These are phyloP conservation scores for Aurelia coerulea DNA, from an alignment of 30 jellyfish, hydroid and myxozoan genomes.

Conservation along the genomic window DNA sequence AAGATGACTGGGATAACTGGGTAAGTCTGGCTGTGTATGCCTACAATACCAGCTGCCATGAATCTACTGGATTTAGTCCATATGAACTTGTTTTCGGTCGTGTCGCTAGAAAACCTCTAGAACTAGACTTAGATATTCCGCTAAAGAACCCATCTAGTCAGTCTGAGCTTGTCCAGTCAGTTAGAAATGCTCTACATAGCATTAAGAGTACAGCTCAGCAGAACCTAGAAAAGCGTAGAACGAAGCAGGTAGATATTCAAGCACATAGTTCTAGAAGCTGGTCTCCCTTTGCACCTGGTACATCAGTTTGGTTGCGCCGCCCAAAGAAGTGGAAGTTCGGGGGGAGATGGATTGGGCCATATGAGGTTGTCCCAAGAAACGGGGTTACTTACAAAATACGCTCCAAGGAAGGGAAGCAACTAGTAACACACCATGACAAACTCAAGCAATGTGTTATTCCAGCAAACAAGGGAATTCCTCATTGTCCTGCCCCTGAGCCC, in stretches of 20 bases:
- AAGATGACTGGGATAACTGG: slow-evolving; percentile 53
- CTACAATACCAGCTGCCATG: slow-evolving; percentile 38
- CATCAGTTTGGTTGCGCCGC: slow-evolving; percentile 59
- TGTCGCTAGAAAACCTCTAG: slow-evolving; percentile 53
- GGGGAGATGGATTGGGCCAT: slow-evolving; percentile 62
- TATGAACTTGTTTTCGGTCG: slow-evolving; percentile 66
- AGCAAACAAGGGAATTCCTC: slow-evolving; percentile 32
- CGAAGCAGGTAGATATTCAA: slow-evolving; percentile 13
- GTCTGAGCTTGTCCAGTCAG: slow-evolving; percentile 58
- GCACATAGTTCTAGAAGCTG: slow-evolving; percentile 40
- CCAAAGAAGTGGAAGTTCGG: slow-evolving; percentile 68
- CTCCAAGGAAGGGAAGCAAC: slow-evolving; percentile 39
- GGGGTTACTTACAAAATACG: slow-evolving; percentile 59
- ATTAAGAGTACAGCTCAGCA: slow-evolving; percentile 44
- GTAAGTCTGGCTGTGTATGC: slow-evolving; percentile 64
- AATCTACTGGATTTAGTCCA: slow-evolving; percentile 60
- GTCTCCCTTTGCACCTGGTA: slow-evolving; percentile 51
- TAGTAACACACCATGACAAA: slow-evolving; percentile 52
- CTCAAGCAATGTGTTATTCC: slow-evolving; percentile 52
- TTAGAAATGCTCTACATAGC: slow-evolving; percentile 39
- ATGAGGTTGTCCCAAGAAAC: slow-evolving; percentile 32
- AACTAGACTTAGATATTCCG: slow-evolving; percentile 56
- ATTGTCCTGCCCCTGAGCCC: slow-evolving; percentile 40
- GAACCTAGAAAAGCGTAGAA: slow-evolving; percentile 25
- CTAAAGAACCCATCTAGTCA: slow-evolving; percentile 59